These are phyloP conservation scores for Hedya salicella DNA, from an alignment of 2,888 invertebrate genomes.

Conservation along the genomic window DNA sequence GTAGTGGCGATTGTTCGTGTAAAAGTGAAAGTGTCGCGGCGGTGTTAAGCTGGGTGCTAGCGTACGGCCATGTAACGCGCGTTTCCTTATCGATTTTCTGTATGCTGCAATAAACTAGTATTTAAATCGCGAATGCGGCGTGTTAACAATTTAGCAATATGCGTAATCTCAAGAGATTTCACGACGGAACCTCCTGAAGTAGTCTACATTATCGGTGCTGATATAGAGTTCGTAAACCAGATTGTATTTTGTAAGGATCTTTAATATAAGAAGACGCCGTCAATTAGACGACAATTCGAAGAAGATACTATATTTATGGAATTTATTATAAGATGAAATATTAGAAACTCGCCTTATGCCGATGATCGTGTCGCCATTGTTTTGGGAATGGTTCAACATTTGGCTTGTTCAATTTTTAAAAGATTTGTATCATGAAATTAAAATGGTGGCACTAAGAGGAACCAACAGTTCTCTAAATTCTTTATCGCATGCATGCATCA, in stretches of 20 bases:
- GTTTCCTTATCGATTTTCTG: constrained; percentile 84
- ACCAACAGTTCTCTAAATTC: constrained; percentile 68
- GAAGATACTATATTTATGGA: constrained; percentile 26
- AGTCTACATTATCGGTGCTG: constrained; percentile 30
- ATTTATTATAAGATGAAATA: constrained; percentile 51
- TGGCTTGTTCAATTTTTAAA: constrained; percentile 78
- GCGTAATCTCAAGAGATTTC: constrained; percentile 59
- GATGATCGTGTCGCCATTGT: constrained; percentile 74
- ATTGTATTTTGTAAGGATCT: constrained; percentile 31
- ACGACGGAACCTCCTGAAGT: constrained; percentile 52
- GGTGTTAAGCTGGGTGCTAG: constrained; percentile 65
- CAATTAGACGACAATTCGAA: constrained; percentile 14
- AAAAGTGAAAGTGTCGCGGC: constrained; percentile 64
- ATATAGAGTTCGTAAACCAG: constrained; percentile 24
- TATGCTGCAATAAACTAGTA: constrained; percentile 81
- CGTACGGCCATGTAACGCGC: constrained; percentile 71
- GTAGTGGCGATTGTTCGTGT: constrained; percentile 53
- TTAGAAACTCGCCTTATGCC: constrained; percentile 61
- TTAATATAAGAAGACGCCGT: constrained; percentile 26
- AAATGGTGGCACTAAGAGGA: constrained; percentile 80
- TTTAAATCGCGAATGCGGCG: constrained; percentile 76
- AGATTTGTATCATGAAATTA: constrained; percentile 81
- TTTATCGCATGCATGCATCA: constrained; percentile 67
- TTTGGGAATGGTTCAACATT: constrained; percentile 82
- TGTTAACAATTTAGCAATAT: constrained; percentile 69